These are phyloP conservation scores for Hiodon tergisus DNA, from an alignment of 2,113 vertebrate species.

Conservation along the genomic window DNA sequence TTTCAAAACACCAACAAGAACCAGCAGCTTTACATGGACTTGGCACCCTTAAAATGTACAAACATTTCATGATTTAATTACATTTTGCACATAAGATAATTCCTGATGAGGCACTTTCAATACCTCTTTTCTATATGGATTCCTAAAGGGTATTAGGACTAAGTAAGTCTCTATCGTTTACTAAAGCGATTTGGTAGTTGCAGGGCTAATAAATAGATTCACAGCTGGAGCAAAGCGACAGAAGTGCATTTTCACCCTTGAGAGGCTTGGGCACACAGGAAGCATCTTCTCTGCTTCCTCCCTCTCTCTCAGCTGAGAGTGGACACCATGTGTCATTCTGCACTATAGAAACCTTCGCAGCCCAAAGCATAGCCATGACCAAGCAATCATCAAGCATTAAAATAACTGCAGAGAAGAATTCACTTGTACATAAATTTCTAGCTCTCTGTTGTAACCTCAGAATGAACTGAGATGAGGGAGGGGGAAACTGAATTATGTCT, in stretches of 20 bases:
- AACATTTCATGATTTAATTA: neutral
- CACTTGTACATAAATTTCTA: conserved; percentile 40
- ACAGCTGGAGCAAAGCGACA: neutral
- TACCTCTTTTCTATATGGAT: too few relatives aligned
- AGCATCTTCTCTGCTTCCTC: neutral
- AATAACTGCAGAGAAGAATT: neutral
- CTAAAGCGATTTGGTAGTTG: neutral
- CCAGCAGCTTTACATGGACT: too few relatives aligned
- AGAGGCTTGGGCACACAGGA: neutral
- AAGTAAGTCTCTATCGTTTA: too few relatives aligned
- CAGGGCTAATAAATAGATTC: neutral
- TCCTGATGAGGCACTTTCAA: neutral
- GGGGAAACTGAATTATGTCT: conserved; percentile 34
- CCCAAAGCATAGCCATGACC: conserved; percentile 14
- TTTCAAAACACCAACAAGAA: too few relatives aligned
- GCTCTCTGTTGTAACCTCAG: conserved; percentile 49
- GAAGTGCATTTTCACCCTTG: too few relatives aligned
- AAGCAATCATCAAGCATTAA: conserved; percentile 23
- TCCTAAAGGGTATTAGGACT: neutral
- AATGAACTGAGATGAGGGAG: conserved; percentile 47
- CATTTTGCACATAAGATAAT: neutral
- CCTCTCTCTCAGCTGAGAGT: neutral
- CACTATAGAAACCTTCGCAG: neutral
- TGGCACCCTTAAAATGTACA: too few relatives aligned
- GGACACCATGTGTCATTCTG: neutral